Evolutionary conservation across 2,113 vertebrate species (phyloP), one percentile per base, ranked within the genome.

Genomic region (Aplodontia rufa): DNA sequence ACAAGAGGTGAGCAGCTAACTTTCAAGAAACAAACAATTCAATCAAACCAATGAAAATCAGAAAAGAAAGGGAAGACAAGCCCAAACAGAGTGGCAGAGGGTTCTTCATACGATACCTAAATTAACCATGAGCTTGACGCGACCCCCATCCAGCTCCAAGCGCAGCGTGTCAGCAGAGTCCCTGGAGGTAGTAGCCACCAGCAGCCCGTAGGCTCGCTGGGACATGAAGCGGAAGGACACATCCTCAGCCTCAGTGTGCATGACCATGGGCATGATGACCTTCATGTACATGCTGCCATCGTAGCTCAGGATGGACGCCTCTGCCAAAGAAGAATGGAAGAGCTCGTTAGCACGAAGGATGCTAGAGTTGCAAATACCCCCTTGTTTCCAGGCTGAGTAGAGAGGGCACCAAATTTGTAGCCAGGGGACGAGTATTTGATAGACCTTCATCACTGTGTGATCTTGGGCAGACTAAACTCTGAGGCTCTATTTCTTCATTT

Each of bases 271-370:
- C 97, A 99, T 99, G 97, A 99, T 97, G 80, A 99, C 98, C 98
- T 99, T 99, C 99, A 99, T 99, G 97, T 99, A 99, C 99, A 99
- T 99, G 98, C 99, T 99, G 97, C 99, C 99, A 0, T 99, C 99
- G 0, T 99, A 99, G 69, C 99, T 99, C 98, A 99, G 96, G 97
- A 99, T 99, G 2, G 99, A 99, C 0, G 99, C 98, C 98, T 99
- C 99, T 99, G 99, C 58, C 80, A 96, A 94, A 84, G 49, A 94
- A 96, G 94, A 91, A 94, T 32, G 24, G 68, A 89, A 11, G 42
- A 76, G 12, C 32, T 0, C 0, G 2, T 96, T 62, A 90, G 55
- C 32, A 32, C 12, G 83, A 49, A 97, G n/a, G 40, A 30, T 55
- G 0, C 68, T 53, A n/a, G 60, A 32, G 1, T 75, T 53, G 53